Evolutionary conservation across 2,797 vertebrate genomes (phyloP), one percentile per base, ranked within the genome.

Genomic region (Scolopax bukidnonensis): DNA sequence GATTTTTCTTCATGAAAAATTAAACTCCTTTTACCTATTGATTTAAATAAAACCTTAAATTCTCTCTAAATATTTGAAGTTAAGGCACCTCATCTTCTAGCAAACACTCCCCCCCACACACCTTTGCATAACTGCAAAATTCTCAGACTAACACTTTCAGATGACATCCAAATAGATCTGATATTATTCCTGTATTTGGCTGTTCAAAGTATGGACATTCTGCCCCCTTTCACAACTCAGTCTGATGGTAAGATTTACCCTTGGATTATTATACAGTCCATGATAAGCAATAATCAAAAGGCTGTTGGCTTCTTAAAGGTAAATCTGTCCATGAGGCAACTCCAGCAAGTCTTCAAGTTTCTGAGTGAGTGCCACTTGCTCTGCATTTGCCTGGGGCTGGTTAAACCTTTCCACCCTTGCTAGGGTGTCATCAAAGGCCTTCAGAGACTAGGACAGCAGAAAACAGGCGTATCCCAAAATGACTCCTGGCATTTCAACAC

Each of bases 361-460:
- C 71, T 78, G 60, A 87, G 83, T 32, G 16, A 83, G n/a, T 0
- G 1, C 32, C 48, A 68, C 71, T 85, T 70, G 45, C 53, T 43
- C 40, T 70, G 60, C 33, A 83, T 74, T 92, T 92, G 87, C 95
- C 75, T 56, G 51, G 21, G 82, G 91, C 91, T 80, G 14, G 40
- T 85, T 91, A 94, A 96, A 95, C 75, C 76, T 77, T 95, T 95
- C 82, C 68, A 95, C 57, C 68, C 60, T 81, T 83, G 11, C 23
- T 65, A 71, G 33, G 32, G 64, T 88, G 65, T 94, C 94, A 96
- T 94, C 91, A 94, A 86, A 95, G 38, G 50, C 53, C 65, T 95
- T 91, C 53, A 81, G 23, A 91, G 82, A 70, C 27, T 36, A 63
- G 24, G 56, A 19, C 23, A 81, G 76, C 24, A 93, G 48, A 91